A percentile compares a stretch with the other conserved stretches of the same genome.
These are phyloP conservation scores for Dendroctonus valens DNA, from an alignment of 1,140 invertebrate species.

Conservation along the genomic window DNA sequence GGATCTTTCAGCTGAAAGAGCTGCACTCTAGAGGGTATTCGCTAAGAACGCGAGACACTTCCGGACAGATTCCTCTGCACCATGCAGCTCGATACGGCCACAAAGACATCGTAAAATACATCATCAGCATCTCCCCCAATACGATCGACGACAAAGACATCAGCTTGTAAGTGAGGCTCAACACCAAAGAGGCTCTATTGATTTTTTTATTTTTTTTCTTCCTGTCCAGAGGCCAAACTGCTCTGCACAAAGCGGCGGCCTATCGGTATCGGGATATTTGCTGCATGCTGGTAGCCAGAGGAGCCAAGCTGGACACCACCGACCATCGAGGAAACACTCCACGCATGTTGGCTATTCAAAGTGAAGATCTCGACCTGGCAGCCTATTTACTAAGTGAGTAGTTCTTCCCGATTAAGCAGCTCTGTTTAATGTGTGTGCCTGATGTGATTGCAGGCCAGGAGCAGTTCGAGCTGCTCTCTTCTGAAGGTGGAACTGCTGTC, in stretches of 20 bases:
- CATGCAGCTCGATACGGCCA: constrained; percentile 82
- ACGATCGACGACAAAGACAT: constrained; percentile 86
- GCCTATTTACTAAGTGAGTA: constrained; percentile 87
- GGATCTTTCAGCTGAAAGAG: constrained; percentile 67
- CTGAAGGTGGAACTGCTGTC: constrained; percentile 73
- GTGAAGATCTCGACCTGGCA: constrained; percentile 83
- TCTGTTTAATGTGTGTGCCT: not conserved
- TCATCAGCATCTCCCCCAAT: constrained; percentile 80
- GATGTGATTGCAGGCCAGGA: constrained; percentile 68
- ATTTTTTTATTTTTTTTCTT: constrained; percentile 14
- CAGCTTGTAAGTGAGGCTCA: constrained; percentile 66
- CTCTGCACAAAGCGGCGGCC: constrained; percentile 86
- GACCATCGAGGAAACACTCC: constrained; percentile 78
- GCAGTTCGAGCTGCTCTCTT: constrained; percentile 74
- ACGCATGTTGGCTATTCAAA: constrained; percentile 74
- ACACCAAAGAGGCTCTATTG: not conserved
- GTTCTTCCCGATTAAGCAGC: not conserved
- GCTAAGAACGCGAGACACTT: constrained; percentile 78
- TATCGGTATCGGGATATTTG: constrained; percentile 81
- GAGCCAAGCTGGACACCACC: constrained; percentile 72
- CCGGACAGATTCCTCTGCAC: constrained; percentile 87
- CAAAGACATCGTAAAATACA: constrained; percentile 86
- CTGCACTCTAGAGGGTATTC: constrained; percentile 81
- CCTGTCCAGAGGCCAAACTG: constrained; percentile 79
- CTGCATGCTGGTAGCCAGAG: constrained; percentile 90